Conservation (phyloP, 2,888 invertebrate genomes). For the Sarcophaga carnaria region DNA sequence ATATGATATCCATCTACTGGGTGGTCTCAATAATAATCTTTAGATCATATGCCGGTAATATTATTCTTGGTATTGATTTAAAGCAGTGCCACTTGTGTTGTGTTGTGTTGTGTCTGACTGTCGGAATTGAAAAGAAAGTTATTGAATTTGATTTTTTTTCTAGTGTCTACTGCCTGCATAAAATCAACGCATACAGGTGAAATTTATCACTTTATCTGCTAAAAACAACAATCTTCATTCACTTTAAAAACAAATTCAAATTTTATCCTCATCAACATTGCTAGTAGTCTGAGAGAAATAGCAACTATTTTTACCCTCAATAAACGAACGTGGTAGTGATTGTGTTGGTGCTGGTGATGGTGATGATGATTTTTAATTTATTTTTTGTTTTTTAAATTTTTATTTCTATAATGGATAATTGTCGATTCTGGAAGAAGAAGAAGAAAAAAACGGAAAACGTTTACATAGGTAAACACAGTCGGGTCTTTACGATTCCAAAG, state of each 20-base stretch:
- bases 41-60: slow-evolving; percentile 45
- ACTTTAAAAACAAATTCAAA: slow-evolving; percentile 53
- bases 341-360: slow-evolving; percentile 1
- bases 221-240: slow-evolving; percentile 48
- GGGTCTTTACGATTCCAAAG: slow-evolving; percentile 24
- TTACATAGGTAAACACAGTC: slow-evolving; percentile 34
- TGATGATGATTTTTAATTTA: slow-evolving; percentile 3
- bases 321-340: slow-evolving; percentile 25
- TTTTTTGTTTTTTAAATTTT: background rate
- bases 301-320: slow-evolving; percentile 10
- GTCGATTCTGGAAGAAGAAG: slow-evolving; percentile 16
- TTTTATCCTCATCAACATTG: slow-evolving; percentile 22
- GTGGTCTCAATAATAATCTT: slow-evolving; percentile 45
- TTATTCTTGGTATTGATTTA: slow-evolving; percentile 18
- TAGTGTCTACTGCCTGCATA: slow-evolving; percentile 2
- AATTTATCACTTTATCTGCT: slow-evolving; percentile 58
- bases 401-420: slow-evolving; percentile 13
- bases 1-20: slow-evolving; percentile 12
- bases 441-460: too few relatives aligned
- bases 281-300: background rate
- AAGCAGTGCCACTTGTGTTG: slow-evolving; percentile 25
- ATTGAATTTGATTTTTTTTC: background rate
- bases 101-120: background rate
- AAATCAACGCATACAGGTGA: slow-evolving; percentile 60
- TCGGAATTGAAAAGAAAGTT: slow-evolving; percentile 28